phyloP scores from a whole-genome alignment of 2,888 invertebrate species.

The Machimus rusticus region DNA sequence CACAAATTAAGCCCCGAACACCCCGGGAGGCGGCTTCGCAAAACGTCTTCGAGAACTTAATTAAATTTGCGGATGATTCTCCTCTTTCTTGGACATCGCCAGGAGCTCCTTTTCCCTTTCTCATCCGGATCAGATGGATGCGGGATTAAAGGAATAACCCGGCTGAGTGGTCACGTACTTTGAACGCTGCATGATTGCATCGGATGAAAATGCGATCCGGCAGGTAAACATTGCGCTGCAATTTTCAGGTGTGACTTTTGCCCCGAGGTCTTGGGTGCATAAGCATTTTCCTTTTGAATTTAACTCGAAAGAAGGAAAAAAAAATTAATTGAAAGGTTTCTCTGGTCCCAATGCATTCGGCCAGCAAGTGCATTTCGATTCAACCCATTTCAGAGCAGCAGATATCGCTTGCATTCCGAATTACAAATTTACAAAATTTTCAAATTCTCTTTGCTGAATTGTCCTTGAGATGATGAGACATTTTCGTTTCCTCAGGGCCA shows the following conservation, averaged over 20 bases:
- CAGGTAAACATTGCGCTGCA: neutral
- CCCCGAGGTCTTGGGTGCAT: neutral
- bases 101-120: neutral
- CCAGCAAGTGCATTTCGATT: neutral
- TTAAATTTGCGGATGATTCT: neutral
- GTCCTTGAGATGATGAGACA: neutral
- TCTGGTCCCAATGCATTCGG: neutral
- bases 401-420: neutral
- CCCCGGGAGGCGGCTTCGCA: neutral
- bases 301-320: neutral
- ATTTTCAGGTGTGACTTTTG: neutral
- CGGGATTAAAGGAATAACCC: neutral
- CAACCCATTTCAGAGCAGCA: neutral
- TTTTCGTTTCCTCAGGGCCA: too few relatives aligned
- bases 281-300: neutral
- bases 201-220: neutral
- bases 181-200: neutral
- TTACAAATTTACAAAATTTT: neutral
- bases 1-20: conserved; percentile 7
- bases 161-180: neutral
- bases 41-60: neutral
- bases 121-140: neutral
- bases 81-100: neutral
- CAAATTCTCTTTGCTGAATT: neutral
- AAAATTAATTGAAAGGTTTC: neutral